A percentile compares a stretch with the other conserved stretches of the same genome.
These are phyloP conservation scores for Branchellion lobata DNA, from an alignment of 2,888 invertebrate species.

Conservation along the genomic window DNA sequence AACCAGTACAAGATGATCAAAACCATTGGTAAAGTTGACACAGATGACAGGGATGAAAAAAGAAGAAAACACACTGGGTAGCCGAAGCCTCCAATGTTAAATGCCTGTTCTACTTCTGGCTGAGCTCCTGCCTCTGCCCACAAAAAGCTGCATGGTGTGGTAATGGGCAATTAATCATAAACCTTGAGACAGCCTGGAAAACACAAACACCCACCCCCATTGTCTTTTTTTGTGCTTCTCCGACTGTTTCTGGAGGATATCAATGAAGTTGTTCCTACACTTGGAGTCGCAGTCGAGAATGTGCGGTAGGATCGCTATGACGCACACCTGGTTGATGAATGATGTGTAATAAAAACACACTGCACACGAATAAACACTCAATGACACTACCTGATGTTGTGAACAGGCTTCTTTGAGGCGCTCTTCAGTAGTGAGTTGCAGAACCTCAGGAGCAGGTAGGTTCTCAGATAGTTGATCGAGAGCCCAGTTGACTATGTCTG, in stretches of 20 bases:
- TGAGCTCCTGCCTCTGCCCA: conserved; percentile 93
- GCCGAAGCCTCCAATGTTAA: conserved; percentile 96
- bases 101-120: conserved; percentile 76
- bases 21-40: not conserved
- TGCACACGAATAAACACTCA: too few relatives aligned
- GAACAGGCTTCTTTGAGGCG: conserved; percentile 77
- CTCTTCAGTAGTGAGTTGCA: conserved; percentile 52
- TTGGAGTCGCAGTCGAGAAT: conserved; percentile 91
- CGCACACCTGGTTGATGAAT: too few relatives aligned
- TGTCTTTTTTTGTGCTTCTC: conserved; percentile 89
- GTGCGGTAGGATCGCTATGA: conserved; percentile 87
- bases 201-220: conserved; percentile 74
- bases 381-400: conserved; percentile 79
- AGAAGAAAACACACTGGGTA: conserved; percentile 71
- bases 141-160: conserved; percentile 72
- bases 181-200: not conserved
- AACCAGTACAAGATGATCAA: conserved; percentile 18
- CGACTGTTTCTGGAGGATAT: conserved; percentile 73
- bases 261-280: conserved; percentile 84
- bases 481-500: conserved; percentile 88
- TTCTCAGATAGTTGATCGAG: conserved; percentile 82
- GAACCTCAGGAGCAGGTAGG: conserved; percentile 83
- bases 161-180: not conserved
- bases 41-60: not conserved
- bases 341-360: too few relatives aligned